These are phyloP conservation scores for Rattus norvegicus DNA, from an alignment of 2,113 vertebrate genomes.

Conservation along the genomic window GRCr8 NC_086033.1:98302501-98303000, in stretches of 20 bases:
- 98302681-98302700: background rate
- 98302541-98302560: background rate
- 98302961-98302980: background rate
- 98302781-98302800: background rate
- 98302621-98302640: background rate
- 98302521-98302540: background rate
- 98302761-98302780: background rate
- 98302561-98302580: no score
- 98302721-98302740: background rate
- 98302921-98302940: no score
- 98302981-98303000: background rate
- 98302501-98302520: background rate
- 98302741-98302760: no score
- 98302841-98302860: no score
- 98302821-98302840: background rate
- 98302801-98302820: background rate
- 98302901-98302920: background rate
- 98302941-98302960: background rate
- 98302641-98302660: background rate
- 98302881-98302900: background rate
- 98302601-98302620: background rate
- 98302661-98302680: no score
- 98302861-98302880: background rate
- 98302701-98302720: background rate
- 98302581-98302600: background rate